phyloP scores from a whole-genome alignment of 2,888 invertebrate genomes.

The Ferrisia virgata region DNA sequence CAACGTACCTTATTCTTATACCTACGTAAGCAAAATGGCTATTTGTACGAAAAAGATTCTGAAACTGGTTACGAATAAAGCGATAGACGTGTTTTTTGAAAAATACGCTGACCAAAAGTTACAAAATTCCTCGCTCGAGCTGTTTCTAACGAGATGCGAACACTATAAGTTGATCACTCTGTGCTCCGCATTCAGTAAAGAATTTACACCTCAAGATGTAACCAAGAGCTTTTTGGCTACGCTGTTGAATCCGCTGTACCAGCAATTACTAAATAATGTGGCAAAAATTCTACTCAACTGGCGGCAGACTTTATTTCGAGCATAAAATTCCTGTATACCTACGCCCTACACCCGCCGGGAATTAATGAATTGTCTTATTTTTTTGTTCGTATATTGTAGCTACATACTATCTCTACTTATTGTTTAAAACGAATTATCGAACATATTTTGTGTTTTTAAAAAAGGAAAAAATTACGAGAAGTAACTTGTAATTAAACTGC shows the following conservation, averaged over 20 bases:
- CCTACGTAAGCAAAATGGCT: not conserved
- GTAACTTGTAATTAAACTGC: not conserved
- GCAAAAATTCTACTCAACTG: not conserved
- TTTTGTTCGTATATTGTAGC: not conserved
- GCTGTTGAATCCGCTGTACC: not conserved
- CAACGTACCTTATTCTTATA: not conserved
- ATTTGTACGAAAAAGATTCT: not conserved
- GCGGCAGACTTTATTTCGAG: not conserved
- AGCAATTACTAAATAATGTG: not conserved
- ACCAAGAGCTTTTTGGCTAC: not conserved
- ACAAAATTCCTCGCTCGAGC: not conserved
- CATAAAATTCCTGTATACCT: too few species aligned
- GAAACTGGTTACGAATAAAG: not conserved
- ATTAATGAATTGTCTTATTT: too few species aligned
- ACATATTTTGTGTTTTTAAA: too few species aligned
- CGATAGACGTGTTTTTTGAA: slow-evolving; percentile 3
- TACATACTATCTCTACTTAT: not conserved
- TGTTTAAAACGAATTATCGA: not conserved
- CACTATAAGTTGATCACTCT: not conserved
- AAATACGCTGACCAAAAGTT: slow-evolving; percentile 15
- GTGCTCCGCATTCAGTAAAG: not conserved
- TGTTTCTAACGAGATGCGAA: not conserved
- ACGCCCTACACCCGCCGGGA: too few species aligned
- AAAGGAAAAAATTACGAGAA: not conserved
- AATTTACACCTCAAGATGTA: not conserved